Evolutionary conservation across 2,797 vertebrate species (phyloP).

Genomic region (Tapera naevia): DNA sequence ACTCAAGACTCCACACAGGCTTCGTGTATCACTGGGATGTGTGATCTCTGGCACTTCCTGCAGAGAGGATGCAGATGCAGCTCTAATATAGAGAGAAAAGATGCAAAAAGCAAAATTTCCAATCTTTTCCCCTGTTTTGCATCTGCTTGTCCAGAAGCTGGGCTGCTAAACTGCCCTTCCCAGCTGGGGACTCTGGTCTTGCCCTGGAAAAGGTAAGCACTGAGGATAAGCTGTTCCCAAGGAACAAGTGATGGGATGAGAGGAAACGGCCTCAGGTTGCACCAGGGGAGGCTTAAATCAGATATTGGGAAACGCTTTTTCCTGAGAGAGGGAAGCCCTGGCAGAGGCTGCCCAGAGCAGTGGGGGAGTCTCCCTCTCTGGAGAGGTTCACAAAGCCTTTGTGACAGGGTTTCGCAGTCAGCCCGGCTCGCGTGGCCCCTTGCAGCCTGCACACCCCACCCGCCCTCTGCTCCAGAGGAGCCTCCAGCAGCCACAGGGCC

Average conservation of each 20-base stretch:
- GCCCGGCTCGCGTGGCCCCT: not conserved
- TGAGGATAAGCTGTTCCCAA: not conserved
- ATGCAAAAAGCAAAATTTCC: not conserved
- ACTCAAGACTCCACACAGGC: rapidly evolving
- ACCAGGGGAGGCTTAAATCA: too few relatives aligned
- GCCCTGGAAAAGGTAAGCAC: not conserved
- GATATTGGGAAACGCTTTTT: too few relatives aligned
- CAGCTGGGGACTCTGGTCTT: not conserved
- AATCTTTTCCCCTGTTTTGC: not conserved
- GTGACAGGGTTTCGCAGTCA: too few relatives aligned
- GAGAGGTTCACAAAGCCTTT: too few relatives aligned
- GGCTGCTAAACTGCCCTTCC: not conserved
- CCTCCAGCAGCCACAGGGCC: too few relatives aligned
- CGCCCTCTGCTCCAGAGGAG: rapidly evolving
- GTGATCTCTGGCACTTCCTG: not conserved
- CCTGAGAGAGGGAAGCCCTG: too few relatives aligned
- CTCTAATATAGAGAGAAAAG: not conserved
- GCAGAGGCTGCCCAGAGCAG: too few relatives aligned
- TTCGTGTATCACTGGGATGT: not conserved
- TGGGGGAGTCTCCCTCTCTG: too few relatives aligned
- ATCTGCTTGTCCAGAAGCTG: not conserved
- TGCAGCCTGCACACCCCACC: not conserved
- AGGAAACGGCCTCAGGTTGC: too few relatives aligned
- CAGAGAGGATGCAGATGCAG: not conserved
- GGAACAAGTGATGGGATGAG: too few relatives aligned